These are phyloP conservation scores for Drosophila simulans DNA, from an alignment of 1,140 invertebrate genomes.

Conservation along the genomic window DNA sequence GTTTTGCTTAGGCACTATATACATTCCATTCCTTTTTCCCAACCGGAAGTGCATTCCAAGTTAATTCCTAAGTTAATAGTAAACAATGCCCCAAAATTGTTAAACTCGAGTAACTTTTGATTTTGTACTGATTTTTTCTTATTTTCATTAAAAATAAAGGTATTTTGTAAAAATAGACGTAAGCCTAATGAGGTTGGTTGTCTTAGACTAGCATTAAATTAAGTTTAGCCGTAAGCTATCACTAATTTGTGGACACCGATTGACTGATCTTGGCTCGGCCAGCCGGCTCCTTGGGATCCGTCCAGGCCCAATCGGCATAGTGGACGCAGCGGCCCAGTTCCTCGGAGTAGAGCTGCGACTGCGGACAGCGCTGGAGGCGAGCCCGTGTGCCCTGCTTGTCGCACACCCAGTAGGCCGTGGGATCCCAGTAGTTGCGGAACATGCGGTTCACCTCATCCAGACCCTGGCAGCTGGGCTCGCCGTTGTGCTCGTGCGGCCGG, in stretches of 20 bases:
- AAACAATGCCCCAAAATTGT: slow-evolving; percentile 61
- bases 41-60: slow-evolving; percentile 39
- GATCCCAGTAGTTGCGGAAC: slow-evolving; percentile 83
- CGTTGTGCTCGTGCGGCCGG: slow-evolving; percentile 68
- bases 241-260: slow-evolving; percentile 21
- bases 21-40: slow-evolving; percentile 21
- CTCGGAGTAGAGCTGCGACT: slow-evolving; percentile 74
- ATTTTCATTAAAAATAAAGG: slow-evolving; percentile 61
- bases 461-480: slow-evolving; percentile 78
- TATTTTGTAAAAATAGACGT: slow-evolving; percentile 66
- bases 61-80: slow-evolving; percentile 19
- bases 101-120: slow-evolving; percentile 40
- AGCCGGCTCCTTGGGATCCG: slow-evolving; percentile 76
- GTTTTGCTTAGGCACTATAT: slow-evolving; percentile 46
- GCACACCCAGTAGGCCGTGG: slow-evolving; percentile 78
- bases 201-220: slow-evolving; percentile 24
- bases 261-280: slow-evolving; percentile 60
- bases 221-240: slow-evolving; percentile 19
- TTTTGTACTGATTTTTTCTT: slow-evolving; percentile 66
- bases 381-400: slow-evolving; percentile 72
- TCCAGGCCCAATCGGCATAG: slow-evolving; percentile 77
- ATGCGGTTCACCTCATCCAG: slow-evolving; percentile 76
- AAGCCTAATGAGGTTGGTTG: slow-evolving; percentile 38
- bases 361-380: slow-evolving; percentile 62
- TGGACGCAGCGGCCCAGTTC: slow-evolving; percentile 69